These are phyloP conservation scores for Chaetodon trifascialis DNA, from an alignment of 2,113 vertebrate species.

Conservation along the genomic window DNA sequence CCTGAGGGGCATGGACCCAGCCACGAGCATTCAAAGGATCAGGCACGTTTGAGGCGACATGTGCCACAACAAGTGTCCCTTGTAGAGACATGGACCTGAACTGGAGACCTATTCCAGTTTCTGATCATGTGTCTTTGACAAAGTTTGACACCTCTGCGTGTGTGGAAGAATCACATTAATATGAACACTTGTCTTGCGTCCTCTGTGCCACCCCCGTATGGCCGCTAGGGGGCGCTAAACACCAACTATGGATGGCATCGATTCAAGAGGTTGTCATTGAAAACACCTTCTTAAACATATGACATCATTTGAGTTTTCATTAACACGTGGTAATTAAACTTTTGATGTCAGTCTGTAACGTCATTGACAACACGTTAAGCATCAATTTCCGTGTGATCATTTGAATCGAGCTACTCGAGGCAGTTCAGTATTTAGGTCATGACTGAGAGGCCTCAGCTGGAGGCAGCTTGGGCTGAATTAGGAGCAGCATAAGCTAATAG, in stretches of 20 bases:
- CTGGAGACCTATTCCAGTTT: neutral
- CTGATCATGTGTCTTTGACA: neutral
- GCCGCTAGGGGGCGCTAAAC: slow-evolving; percentile 68
- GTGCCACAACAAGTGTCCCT: neutral
- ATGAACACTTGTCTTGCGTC: neutral
- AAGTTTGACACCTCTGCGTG: neutral
- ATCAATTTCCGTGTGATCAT: neutral
- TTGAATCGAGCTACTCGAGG: neutral
- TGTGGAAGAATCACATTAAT: neutral
- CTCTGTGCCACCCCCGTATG: neutral
- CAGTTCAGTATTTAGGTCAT: neutral
- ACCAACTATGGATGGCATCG: neutral
- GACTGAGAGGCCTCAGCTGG: slow-evolving; percentile 35
- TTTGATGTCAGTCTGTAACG: neutral
- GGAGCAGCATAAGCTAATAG: slow-evolving; percentile 12
- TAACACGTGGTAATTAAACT: slow-evolving; percentile 52
- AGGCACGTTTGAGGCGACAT: neutral
- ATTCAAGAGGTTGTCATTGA: slow-evolving; percentile 76
- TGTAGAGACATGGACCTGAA: neutral
- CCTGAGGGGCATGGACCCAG: neutral
- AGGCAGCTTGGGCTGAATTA: slow-evolving; percentile 23
- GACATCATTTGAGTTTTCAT: slow-evolving; percentile 73
- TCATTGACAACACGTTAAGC: neutral
- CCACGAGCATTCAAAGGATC: neutral
- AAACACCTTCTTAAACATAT: slow-evolving; percentile 71